phyloP scores from a whole-genome alignment of 2,797 vertebrate genomes.

The Pangasius sanitwongsei region DNA sequence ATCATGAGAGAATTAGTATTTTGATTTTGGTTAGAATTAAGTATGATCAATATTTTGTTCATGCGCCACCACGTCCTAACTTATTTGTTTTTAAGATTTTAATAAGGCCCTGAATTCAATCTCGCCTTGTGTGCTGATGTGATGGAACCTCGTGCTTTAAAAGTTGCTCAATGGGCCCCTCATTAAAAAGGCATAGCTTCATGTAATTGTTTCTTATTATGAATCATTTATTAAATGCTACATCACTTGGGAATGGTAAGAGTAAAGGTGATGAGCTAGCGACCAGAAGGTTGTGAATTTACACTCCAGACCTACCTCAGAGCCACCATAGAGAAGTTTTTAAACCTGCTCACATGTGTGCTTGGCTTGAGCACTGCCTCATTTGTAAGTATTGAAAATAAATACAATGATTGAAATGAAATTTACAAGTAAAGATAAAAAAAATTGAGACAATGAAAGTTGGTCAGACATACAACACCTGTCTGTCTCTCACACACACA shows the following conservation, averaged over 20 bases:
- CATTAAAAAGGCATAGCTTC: not conserved
- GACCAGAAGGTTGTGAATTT: not conserved
- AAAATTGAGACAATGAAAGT: too few species aligned
- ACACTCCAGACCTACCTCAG: not conserved
- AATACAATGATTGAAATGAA: not conserved
- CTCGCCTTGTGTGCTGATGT: not conserved
- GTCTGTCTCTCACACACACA: not conserved
- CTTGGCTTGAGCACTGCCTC: not conserved
- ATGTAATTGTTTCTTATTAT: not conserved
- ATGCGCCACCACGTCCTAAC: not conserved
- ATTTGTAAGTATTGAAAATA: not conserved
- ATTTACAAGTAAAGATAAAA: not conserved
- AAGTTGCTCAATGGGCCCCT: not conserved
- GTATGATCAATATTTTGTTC: not conserved
- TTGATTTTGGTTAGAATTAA: too few species aligned
- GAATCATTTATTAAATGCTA: not conserved
- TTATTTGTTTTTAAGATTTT: not conserved
- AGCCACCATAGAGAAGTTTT: not conserved
- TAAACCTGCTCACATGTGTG: not conserved
- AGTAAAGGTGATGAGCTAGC: not conserved
- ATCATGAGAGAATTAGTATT: too few species aligned
- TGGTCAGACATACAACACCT: too few species aligned
- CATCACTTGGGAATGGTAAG: too few species aligned
- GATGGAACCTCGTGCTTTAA: not conserved
- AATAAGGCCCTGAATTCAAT: not conserved